Evolutionary conservation across 2,797 vertebrate genomes (phyloP).

Genomic region (Rhinoraja longicauda): DNA sequence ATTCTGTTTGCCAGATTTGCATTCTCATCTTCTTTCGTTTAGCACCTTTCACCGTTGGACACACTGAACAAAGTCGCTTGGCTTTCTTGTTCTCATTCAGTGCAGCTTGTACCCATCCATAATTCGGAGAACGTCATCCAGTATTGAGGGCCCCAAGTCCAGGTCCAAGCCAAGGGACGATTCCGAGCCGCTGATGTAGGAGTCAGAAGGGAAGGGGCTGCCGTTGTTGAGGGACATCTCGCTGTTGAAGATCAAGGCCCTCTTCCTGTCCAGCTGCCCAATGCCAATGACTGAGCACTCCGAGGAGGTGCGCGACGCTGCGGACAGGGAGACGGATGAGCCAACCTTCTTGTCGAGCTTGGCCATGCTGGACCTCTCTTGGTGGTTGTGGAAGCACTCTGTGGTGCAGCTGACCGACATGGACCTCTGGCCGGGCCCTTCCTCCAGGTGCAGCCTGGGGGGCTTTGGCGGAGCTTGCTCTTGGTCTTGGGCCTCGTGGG

Average conservation of each 20-base stretch:
- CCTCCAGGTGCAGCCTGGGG: conserved; percentile 67
- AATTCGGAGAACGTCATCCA: conserved; percentile 71
- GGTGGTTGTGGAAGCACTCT: conserved; percentile 51
- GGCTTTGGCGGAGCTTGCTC: conserved; percentile 73
- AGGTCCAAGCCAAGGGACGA: conserved; percentile 62
- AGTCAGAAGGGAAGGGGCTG: conserved; percentile 61
- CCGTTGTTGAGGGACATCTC: conserved; percentile 67
- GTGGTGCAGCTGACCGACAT: conserved; percentile 54
- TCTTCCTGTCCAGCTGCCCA: conserved; percentile 51
- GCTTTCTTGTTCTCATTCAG: not conserved
- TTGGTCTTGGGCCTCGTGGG: conserved; percentile 44
- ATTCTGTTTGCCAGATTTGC: not conserved
- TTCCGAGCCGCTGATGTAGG: conserved; percentile 56
- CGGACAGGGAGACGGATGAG: conserved; percentile 62
- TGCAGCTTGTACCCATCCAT: conserved; percentile 70
- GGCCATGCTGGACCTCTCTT: conserved; percentile 52
- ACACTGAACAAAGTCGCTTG: not conserved
- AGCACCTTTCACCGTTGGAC: too few relatives aligned
- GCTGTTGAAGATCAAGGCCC: conserved; percentile 63
- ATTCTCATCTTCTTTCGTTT: not conserved
- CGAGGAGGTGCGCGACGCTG: conserved; percentile 56
- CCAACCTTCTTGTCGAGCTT: conserved; percentile 54
- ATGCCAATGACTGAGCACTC: conserved; percentile 64
- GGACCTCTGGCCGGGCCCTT: conserved; percentile 49
- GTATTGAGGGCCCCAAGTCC: conserved; percentile 73